Conservation (phyloP, 92 coral and sea anemone genomes). For the Epizoanthus illoricatus region DNA sequence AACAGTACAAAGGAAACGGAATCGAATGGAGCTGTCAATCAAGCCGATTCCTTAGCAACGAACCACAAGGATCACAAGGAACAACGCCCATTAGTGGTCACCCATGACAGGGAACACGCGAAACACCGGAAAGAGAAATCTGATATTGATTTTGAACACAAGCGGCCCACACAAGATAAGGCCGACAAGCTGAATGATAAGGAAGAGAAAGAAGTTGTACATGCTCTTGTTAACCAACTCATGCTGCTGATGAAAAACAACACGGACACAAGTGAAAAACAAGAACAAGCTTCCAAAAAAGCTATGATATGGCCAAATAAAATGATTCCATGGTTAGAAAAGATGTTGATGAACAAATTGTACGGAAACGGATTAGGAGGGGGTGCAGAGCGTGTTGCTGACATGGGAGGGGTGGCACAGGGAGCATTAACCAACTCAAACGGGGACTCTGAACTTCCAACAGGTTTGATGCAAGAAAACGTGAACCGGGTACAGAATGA, state of each 20-base stretch:
- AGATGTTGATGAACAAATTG: conserved; percentile 62
- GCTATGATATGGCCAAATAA: conserved; percentile 96
- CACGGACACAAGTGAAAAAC: neutral
- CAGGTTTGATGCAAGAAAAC: conserved; percentile 3
- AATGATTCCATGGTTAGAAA: conserved; percentile 78
- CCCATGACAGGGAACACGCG: neutral
- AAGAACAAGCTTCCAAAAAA: conserved; percentile 53
- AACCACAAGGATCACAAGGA: neutral
- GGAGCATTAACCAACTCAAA: neutral
- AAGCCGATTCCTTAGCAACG: neutral
- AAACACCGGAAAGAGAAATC: neutral
- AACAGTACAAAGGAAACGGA: neutral
- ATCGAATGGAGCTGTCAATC: neutral
- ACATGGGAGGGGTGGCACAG: conserved; percentile 3
- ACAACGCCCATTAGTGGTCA: neutral
- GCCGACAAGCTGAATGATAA: neutral
- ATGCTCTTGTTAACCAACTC: conserved; percentile 29
- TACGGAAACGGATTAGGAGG: conserved; percentile 32
- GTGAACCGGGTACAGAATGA: conserved; percentile 44
- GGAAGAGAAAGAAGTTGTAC: conserved; percentile 17
- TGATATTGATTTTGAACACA: neutral
- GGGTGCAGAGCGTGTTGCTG: neutral
- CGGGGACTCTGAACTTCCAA: conserved; percentile 32
- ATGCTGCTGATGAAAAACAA: conserved; percentile 24
- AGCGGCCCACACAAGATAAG: neutral